Conservation (phyloP, 2,113 vertebrate species). For the Pedetes capensis region DNA sequence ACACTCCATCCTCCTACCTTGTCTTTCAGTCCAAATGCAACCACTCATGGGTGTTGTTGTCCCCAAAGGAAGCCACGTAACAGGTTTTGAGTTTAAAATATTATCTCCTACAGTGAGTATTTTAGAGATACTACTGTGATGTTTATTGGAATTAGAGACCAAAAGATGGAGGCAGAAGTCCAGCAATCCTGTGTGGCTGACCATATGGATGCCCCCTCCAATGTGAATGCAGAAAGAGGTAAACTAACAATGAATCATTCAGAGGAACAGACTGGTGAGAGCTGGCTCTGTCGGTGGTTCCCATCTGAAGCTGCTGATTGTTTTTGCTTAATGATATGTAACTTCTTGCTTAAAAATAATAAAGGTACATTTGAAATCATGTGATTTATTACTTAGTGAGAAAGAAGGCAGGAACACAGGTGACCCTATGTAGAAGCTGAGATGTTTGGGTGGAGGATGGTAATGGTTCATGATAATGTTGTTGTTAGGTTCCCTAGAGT, state of each 20-base stretch:
- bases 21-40: background rate
- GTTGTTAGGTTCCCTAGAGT: no score
- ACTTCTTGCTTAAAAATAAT: background rate
- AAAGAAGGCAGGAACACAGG: background rate
- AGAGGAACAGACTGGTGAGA: background rate
- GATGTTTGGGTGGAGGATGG: background rate
- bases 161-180: background rate
- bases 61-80: background rate
- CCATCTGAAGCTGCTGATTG: background rate
- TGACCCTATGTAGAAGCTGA: background rate
- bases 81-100: background rate
- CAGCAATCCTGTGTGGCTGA: background rate
- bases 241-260: background rate
- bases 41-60: fast-evolving
- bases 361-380: background rate
- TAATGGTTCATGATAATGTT: background rate
- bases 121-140: background rate
- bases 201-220: background rate
- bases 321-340: background rate
- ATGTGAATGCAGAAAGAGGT: background rate
- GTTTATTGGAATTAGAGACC: background rate
- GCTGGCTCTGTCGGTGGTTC: background rate
- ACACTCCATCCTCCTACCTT: background rate
- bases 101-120: background rate
- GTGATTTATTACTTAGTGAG: background rate